phyloP scores from a whole-genome alignment of 2,113 vertebrate species.

The Laticauda laticaudata region DNA sequence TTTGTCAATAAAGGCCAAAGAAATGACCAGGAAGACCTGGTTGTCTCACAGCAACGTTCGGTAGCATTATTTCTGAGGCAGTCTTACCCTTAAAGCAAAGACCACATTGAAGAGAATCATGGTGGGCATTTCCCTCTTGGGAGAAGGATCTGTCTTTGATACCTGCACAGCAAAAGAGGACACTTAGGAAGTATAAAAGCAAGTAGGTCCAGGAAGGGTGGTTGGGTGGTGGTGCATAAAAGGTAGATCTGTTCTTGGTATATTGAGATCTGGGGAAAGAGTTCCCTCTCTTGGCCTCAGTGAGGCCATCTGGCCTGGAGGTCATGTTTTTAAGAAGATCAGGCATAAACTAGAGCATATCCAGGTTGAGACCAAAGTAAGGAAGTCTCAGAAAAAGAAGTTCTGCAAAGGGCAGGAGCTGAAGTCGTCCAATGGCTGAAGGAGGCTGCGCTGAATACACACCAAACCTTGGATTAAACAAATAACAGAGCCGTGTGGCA shows the following conservation, averaged over 20 bases:
- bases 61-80: not conserved
- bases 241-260: not conserved
- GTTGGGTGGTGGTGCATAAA: not conserved
- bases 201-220: not conserved
- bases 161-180: conserved; percentile 72
- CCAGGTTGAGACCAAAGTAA: not conserved
- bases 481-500: not conserved
- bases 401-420: not conserved
- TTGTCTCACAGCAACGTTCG: not conserved
- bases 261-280: not conserved
- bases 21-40: not conserved
- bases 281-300: not conserved
- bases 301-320: not conserved
- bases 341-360: too few species aligned
- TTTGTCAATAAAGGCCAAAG: not conserved
- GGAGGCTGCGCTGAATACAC: not conserved
- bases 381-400: not conserved
- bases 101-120: conserved; percentile 99
- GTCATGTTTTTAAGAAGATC: not conserved
- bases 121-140: conserved; percentile 95
- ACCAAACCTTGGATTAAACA: not conserved
- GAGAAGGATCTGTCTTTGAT: conserved; percentile 94
- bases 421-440: not conserved
- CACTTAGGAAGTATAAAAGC: not conserved
- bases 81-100: conserved; percentile 92